These are phyloP conservation scores for Timema podura DNA, from an alignment of 2,888 invertebrate species.

Conservation along the genomic window DNA sequence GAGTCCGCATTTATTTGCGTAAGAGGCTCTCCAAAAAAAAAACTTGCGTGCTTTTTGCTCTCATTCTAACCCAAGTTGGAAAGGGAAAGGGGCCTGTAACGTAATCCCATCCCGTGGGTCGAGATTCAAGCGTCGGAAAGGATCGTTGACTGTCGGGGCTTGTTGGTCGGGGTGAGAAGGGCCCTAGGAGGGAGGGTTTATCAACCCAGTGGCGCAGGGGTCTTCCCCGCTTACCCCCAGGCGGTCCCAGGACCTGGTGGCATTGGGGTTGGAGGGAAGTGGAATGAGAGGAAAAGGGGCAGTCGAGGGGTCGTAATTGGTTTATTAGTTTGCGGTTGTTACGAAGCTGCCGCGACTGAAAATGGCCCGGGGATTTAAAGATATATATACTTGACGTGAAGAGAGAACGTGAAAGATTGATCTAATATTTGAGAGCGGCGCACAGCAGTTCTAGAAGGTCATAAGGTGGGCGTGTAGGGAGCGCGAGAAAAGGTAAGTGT, in stretches of 20 bases:
- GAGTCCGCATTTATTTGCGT: no score
- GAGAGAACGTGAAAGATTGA: neutral
- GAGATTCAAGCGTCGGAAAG: no score
- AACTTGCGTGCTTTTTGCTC: no score
- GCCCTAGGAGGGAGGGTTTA: constrained; percentile 18
- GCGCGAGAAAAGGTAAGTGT: no score
- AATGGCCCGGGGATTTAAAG: constrained; percentile 19
- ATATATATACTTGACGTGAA: neutral
- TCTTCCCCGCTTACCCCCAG: neutral
- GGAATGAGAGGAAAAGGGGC: neutral
- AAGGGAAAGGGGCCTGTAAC: no score
- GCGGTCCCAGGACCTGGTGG: constrained; percentile 12
- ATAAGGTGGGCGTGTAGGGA: no score
- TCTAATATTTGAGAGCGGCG: no score
- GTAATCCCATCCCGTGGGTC: no score
- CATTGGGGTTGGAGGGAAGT: constrained; percentile 11
- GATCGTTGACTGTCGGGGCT: neutral
- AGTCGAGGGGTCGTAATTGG: constrained; percentile 40
- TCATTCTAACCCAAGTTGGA: no score
- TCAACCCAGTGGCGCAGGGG: constrained; percentile 13
- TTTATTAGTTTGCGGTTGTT: constrained; percentile 48
- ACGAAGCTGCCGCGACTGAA: constrained; percentile 34
- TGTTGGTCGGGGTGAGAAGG: constrained; percentile 8
- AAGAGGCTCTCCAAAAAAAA: no score
- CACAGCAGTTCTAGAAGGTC: no score